phyloP scores from a whole-genome alignment of 2,888 invertebrate species.

The Acanthococcus lagerstroemiae region DNA sequence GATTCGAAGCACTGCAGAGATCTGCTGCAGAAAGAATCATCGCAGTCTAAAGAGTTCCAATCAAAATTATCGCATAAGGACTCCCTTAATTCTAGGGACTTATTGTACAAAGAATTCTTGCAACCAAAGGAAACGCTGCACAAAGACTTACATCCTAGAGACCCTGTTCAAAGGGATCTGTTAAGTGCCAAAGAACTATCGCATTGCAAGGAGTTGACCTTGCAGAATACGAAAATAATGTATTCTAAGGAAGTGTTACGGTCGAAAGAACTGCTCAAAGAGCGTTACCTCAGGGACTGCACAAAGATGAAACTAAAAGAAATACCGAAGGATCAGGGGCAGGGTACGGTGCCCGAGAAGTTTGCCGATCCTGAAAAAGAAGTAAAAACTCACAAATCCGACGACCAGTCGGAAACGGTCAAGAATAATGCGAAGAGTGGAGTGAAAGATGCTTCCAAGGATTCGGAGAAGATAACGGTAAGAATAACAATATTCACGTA shows the following conservation, averaged over 20 bases:
- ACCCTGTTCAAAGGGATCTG: background rate
- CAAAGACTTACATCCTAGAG: background rate
- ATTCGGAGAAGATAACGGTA: background rate
- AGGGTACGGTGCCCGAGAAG: too few species aligned
- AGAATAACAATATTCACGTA: background rate
- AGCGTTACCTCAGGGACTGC: constrained; percentile 16
- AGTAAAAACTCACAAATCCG: too few species aligned
- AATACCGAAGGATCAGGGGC: background rate
- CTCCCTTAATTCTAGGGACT: background rate
- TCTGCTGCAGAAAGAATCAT: background rate
- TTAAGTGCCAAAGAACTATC: background rate
- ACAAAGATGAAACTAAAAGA: constrained; percentile 20
- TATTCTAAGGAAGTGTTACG: constrained; percentile 20
- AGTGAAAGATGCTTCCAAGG: background rate
- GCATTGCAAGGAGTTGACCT: background rate
- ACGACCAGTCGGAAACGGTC: background rate
- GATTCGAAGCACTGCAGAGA: background rate
- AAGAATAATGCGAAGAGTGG: background rate
- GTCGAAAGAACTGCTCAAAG: constrained; percentile 21
- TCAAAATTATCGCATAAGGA: background rate
- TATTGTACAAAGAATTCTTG: constrained; percentile 4
- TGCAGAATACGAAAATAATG: constrained; percentile 4
- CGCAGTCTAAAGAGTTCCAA: too few species aligned
- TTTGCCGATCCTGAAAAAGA: too few species aligned
- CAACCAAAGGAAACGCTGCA: constrained; percentile 11